Conservation (phyloP, 2,888 invertebrate genomes). For the Dioctria linearis region DNA sequence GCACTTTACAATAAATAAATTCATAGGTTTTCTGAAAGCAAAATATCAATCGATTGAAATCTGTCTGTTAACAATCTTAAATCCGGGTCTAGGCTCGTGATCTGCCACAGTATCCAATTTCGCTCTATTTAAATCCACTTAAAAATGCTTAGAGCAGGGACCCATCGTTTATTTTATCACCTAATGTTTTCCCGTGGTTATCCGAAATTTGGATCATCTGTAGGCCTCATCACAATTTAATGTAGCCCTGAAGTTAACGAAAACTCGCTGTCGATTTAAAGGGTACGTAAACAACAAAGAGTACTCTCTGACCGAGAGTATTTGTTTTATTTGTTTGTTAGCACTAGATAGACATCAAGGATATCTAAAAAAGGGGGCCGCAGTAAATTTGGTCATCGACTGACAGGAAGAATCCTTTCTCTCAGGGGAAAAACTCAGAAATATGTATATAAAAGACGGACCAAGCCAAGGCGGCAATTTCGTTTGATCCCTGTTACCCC, state of each 20-base stretch:
- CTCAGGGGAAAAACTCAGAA: constrained; percentile 5
- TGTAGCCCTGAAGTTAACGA: constrained; percentile 34
- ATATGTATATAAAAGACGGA: constrained; percentile 19
- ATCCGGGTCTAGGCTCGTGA: neutral
- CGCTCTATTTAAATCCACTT: constrained; percentile 18
- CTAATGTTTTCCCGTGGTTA: constrained; percentile 14
- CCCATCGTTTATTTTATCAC: neutral
- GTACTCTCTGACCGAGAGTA: neutral
- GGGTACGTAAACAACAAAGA: neutral
- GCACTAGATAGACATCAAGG: constrained; percentile 35
- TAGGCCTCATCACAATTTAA: constrained; percentile 46
- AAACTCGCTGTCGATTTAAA: constrained; percentile 19
- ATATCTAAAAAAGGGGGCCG: constrained; percentile 31
- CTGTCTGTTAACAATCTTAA: neutral
- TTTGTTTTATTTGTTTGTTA: constrained; percentile 16
- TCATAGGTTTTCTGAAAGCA: neutral
- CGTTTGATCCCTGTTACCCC: constrained; percentile 47
- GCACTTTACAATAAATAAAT: neutral
- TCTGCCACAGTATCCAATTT: neutral
- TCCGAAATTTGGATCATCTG: constrained; percentile 13
- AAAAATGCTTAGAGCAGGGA: neutral
- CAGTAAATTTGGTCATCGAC: constrained; percentile 11
- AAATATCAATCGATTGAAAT: neutral
- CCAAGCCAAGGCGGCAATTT: constrained; percentile 22
- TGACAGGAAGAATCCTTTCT: neutral